Conservation (phyloP, 2,888 invertebrate genomes). For the Conops quadrifasciatus region DNA sequence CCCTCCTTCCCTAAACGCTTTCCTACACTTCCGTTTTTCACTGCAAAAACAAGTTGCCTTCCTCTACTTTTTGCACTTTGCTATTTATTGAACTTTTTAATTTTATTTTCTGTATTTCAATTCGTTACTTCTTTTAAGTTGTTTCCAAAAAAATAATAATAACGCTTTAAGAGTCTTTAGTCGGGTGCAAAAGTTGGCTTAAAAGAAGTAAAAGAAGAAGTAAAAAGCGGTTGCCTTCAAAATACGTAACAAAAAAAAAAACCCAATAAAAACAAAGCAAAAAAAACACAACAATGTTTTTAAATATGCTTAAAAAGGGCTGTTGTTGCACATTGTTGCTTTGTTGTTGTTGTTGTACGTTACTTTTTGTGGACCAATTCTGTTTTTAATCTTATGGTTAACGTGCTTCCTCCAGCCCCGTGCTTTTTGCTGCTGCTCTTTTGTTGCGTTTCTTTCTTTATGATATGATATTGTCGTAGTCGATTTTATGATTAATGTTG, state of each 20-base stretch:
- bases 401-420: no score
- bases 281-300: conserved; percentile 13
- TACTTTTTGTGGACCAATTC: no score
- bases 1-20: no score
- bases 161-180: conserved; percentile 1
- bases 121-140: background rate
- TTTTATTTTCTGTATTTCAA: background rate
- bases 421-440: no score
- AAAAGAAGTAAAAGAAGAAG: background rate
- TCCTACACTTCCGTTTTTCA: background rate
- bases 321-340: no score
- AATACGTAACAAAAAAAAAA: background rate
- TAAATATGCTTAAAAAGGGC: background rate
- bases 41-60: background rate
- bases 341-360: conserved; percentile 4
- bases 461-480: no score
- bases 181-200: background rate
- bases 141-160: background rate
- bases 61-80: background rate
- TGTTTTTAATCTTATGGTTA: no score
- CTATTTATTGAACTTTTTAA: background rate
- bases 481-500: no score
- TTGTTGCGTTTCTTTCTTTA: no score
- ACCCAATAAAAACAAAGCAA: background rate
- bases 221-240: background rate